phyloP scores from a whole-genome alignment of 2,113 vertebrate species.

The Mastomys coucha region DNA sequence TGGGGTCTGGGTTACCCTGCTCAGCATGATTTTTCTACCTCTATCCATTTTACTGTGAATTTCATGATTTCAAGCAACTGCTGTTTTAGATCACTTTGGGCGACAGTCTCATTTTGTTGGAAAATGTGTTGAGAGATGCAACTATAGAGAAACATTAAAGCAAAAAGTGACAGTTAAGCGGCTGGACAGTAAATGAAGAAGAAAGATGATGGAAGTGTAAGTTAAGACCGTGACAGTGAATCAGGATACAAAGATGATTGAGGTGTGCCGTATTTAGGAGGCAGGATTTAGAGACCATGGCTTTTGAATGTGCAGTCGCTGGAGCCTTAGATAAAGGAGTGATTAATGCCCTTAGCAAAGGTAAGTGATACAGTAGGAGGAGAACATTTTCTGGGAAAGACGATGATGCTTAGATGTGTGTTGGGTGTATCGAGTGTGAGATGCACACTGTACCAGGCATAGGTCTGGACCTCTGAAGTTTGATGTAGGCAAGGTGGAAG shows the following conservation, averaged over 20 bases:
- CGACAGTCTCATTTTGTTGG: neutral
- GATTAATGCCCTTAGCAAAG: neutral
- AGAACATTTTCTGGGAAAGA: neutral
- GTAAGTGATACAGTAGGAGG: neutral
- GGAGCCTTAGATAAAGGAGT: neutral
- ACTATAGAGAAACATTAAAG: neutral
- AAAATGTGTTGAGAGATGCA: neutral
- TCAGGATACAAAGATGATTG: neutral
- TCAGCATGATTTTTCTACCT: neutral
- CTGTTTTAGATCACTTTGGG: neutral
- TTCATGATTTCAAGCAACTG: neutral
- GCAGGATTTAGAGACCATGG: neutral
- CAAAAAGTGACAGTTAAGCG: neutral
- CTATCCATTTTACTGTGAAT: neutral
- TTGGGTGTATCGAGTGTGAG: neutral
- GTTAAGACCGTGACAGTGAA: neutral
- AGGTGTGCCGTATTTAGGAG: neutral
- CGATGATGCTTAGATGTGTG: neutral
- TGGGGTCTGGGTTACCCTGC: neutral
- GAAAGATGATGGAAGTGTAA: neutral
- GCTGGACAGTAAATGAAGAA: neutral
- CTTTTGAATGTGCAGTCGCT: neutral
- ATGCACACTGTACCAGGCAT: neutral
- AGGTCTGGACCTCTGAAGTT: neutral
- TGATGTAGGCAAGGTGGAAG: neutral